Conservation (phyloP, 2,888 invertebrate genomes). For the Coelogynopora nodosa region DNA sequence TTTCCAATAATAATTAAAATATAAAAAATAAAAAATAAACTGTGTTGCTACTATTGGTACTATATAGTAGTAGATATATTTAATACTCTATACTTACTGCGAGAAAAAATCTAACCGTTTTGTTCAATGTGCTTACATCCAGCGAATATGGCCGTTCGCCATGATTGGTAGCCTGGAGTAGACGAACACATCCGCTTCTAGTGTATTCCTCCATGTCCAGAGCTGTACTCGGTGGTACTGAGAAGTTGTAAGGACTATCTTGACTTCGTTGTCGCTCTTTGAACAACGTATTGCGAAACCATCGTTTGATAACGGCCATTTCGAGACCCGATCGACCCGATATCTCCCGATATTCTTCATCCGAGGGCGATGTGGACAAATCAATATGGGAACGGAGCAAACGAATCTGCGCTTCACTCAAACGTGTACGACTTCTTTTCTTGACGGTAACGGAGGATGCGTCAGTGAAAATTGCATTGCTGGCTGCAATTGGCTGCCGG, state of each 20-base stretch:
- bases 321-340: slow-evolving; percentile 91
- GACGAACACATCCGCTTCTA: slow-evolving; percentile 72
- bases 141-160: too few relatives aligned
- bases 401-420: slow-evolving; percentile 96
- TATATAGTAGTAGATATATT: too few relatives aligned
- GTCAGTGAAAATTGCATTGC: too few relatives aligned
- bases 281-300: slow-evolving; percentile 98
- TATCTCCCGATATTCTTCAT: slow-evolving; percentile 95
- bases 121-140: too few relatives aligned
- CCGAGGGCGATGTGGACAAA: slow-evolving; percentile 98
- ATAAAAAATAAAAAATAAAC: too few relatives aligned
- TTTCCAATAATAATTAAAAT: too few relatives aligned
- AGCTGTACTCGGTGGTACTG: slow-evolving; percentile 92
- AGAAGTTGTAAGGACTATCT: slow-evolving; percentile 98
- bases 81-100: too few relatives aligned
- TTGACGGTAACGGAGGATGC: neutral
- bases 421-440: slow-evolving; percentile 91
- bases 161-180: neutral
- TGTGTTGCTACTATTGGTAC: too few relatives aligned
- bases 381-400: slow-evolving; percentile 95
- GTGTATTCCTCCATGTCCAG: slow-evolving; percentile 88
- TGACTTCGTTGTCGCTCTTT: slow-evolving; percentile 96
- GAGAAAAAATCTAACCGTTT: too few relatives aligned
- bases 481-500: neutral
- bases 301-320: slow-evolving; percentile 98